These are phyloP conservation scores for Planiliza haematocheilus DNA, from an alignment of 2,113 vertebrate species.

Conservation along the genomic window DNA sequence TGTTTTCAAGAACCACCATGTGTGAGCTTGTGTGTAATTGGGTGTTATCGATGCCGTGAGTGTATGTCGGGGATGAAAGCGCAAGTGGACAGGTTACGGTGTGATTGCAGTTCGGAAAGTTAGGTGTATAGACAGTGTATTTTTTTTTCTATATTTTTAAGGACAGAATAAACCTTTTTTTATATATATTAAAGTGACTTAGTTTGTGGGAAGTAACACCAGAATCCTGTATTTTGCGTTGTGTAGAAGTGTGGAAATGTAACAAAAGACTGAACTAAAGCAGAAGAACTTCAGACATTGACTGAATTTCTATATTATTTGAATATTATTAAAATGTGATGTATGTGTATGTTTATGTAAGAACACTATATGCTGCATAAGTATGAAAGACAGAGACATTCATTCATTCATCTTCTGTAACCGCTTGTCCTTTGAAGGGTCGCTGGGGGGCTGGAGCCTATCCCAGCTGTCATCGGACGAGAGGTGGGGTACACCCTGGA, in stretches of 20 bases:
- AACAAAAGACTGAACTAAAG: no score
- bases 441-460: no score
- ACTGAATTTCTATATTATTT: no score
- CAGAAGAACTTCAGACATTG: no score
- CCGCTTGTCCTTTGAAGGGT: no score
- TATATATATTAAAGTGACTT: not conserved
- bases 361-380: not conserved
- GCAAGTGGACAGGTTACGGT: conserved; percentile 67
- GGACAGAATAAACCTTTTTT: no score
- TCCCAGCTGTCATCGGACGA: no score
- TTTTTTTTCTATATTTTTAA: not conserved
- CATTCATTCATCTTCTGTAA: no score
- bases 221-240: conserved; percentile 8
- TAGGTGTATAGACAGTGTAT: conserved; percentile 1
- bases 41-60: conserved; percentile 84
- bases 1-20: conserved; percentile 81
- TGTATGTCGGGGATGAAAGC: conserved; percentile 73
- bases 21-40: conserved; percentile 84
- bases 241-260: not conserved
- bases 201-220: not conserved
- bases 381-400: not conserved
- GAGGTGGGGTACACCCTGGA: no score
- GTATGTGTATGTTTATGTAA: not conserved
- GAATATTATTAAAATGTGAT: not conserved
- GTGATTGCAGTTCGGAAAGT: conserved; percentile 54